Evolutionary conservation across 2,113 vertebrate genomes (phyloP).

Genomic region (Semnornis frantzii): DNA sequence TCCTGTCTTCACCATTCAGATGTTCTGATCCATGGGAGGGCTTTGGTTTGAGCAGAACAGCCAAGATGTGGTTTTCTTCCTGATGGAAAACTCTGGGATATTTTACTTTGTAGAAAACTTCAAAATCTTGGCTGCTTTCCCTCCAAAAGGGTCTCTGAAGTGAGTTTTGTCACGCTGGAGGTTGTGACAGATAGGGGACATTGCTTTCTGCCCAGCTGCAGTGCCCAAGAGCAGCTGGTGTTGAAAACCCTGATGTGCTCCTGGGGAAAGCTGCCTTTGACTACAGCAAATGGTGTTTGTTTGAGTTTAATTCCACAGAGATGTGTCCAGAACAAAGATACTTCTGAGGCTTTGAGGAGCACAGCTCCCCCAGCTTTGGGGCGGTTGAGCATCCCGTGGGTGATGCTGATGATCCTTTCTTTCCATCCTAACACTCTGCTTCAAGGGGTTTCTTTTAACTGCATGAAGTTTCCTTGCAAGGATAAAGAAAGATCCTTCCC

Average conservation of each 20-base stretch:
- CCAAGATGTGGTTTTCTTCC: not conserved
- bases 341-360: not conserved
- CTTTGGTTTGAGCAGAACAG: not conserved
- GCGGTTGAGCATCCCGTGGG: not conserved
- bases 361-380: not conserved
- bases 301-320: not conserved
- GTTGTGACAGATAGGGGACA: not conserved
- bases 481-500: not conserved
- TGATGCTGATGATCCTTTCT: not conserved
- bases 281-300: not conserved
- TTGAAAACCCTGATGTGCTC: not conserved
- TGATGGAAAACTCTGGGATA: not conserved
- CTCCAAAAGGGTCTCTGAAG: not conserved
- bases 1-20: not conserved
- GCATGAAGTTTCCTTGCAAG: not conserved
- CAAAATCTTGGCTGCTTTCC: not conserved
- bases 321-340: not conserved
- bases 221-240: not conserved
- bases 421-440: not conserved
- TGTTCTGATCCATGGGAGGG: not conserved
- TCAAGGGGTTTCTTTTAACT: not conserved
- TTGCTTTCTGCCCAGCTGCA: not conserved
- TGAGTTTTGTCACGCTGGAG: not conserved
- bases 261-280: not conserved
- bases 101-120: not conserved